These are phyloP conservation scores for Eleutherodactylus coqui DNA, from an alignment of 2,797 vertebrate genomes.

Conservation along the genomic window DNA sequence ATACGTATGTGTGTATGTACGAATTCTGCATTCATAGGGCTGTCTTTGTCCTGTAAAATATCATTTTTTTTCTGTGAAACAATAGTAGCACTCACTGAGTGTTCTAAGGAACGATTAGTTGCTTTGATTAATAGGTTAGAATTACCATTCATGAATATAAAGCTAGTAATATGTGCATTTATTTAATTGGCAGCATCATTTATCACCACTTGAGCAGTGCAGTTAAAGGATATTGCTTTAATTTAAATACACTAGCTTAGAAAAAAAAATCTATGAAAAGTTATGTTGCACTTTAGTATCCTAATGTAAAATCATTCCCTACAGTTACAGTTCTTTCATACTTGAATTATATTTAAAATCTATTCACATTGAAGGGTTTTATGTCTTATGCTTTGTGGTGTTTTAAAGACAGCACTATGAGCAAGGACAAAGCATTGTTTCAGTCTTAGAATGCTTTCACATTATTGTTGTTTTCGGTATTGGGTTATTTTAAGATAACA, in stretches of 20 bases:
- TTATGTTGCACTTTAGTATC: neutral
- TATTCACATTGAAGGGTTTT: neutral
- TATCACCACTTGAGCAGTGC: constrained; percentile 25
- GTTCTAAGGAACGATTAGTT: constrained; percentile 54
- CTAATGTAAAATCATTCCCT: constrained; percentile 41
- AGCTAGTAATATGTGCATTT: constrained; percentile 53
- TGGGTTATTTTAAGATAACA: too few relatives aligned
- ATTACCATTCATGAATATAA: constrained; percentile 59
- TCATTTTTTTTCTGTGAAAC: constrained; percentile 49
- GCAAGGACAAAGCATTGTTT: neutral
- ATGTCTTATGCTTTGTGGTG: neutral
- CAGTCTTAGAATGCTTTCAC: neutral
- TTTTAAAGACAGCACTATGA: neutral
- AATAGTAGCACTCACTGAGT: constrained; percentile 38
- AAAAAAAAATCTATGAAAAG: constrained; percentile 27
- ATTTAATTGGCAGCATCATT: constrained; percentile 55
- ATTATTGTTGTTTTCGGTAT: neutral
- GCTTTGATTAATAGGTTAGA: constrained; percentile 59
- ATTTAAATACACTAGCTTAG: constrained; percentile 28
- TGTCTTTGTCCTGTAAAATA: constrained; percentile 56
- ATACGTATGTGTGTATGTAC: too few relatives aligned
- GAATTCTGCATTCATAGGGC: too few relatives aligned
- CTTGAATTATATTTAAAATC: constrained; percentile 21
- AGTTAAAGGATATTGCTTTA: constrained; percentile 46
- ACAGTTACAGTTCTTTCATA: constrained; percentile 25